Conservation (phyloP, 1,140 invertebrate genomes). For the Drosophila subobscura region DNA sequence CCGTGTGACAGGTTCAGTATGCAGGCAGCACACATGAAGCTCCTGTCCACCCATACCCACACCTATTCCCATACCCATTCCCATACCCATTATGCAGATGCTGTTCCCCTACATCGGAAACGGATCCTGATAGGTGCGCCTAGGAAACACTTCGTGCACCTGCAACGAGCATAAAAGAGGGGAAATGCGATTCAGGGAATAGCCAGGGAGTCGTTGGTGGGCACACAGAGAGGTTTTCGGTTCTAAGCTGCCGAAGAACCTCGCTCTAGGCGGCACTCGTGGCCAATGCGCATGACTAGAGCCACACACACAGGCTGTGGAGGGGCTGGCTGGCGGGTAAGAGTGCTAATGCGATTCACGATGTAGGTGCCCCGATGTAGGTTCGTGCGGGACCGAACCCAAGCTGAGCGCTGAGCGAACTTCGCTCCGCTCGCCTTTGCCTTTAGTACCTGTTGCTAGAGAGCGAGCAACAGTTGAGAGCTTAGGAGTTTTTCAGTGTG, state of each 20-base stretch:
- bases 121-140: slow-evolving; percentile 33
- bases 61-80: neutral
- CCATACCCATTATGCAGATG: slow-evolving; percentile 17
- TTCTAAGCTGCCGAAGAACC: too few relatives aligned
- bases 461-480: slow-evolving; percentile 80
- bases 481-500: slow-evolving; percentile 15
- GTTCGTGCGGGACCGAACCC: too few relatives aligned
- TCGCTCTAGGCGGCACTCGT: too few relatives aligned
- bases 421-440: slow-evolving; percentile 1
- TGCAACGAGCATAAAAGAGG: neutral
- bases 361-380: too few relatives aligned
- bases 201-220: slow-evolving; percentile 2
- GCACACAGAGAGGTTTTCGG: too few relatives aligned
- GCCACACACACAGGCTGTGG: neutral
- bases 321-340: neutral
- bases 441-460: slow-evolving; percentile 76
- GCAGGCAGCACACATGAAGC: too few relatives aligned
- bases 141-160: neutral
- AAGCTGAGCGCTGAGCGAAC: too few relatives aligned
- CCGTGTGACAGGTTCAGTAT: neutral
- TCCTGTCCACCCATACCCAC: neutral
- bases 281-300: slow-evolving; percentile 1
- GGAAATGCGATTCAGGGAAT: neutral
- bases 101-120: slow-evolving; percentile 27
- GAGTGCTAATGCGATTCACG: neutral